Percentiles rank a stretch among this genome's conserved stretches.
Conservation (phyloP, 2,113 vertebrate genomes). For the mouse (Mus musculus) region DNA sequence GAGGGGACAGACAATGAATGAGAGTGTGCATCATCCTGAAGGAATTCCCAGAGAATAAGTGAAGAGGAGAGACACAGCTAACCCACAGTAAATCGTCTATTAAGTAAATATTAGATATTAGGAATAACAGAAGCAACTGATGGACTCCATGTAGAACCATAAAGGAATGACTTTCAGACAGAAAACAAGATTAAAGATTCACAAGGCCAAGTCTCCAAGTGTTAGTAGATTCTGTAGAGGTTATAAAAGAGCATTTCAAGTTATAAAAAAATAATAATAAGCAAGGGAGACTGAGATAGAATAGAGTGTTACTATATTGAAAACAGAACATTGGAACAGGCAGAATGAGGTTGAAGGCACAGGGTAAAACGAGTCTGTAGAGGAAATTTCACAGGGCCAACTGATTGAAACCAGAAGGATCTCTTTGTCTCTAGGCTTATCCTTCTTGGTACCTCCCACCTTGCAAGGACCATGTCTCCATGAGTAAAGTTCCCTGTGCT, state of each 20-base stretch:
- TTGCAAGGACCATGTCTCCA: fast-evolving
- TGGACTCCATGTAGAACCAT: fast-evolving
- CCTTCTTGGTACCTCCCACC: fast-evolving
- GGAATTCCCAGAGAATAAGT: not conserved
- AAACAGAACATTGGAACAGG: not conserved
- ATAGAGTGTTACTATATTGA: not conserved
- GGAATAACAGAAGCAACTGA: not conserved
- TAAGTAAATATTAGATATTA: too few species aligned
- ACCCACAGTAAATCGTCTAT: fast-evolving
- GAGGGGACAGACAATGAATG: too few species aligned
- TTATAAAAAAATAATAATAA: not conserved
- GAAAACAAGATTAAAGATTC: not conserved
- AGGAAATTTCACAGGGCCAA: not conserved
- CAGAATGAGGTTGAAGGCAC: not conserved
- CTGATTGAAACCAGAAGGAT: too few species aligned
- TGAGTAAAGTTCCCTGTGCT: fast-evolving
- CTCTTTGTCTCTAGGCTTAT: not conserved
- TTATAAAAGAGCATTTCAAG: not conserved
- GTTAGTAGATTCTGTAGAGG: not conserved
- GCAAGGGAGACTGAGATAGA: not conserved
- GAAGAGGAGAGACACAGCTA: fast-evolving
- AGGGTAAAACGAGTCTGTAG: not conserved
- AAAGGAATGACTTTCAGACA: not conserved
- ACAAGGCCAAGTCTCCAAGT: too few species aligned
- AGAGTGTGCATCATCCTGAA: not conserved